Evolutionary conservation across 2,797 vertebrate species (phyloP).

Genomic region (Rhincodon typus): DNA sequence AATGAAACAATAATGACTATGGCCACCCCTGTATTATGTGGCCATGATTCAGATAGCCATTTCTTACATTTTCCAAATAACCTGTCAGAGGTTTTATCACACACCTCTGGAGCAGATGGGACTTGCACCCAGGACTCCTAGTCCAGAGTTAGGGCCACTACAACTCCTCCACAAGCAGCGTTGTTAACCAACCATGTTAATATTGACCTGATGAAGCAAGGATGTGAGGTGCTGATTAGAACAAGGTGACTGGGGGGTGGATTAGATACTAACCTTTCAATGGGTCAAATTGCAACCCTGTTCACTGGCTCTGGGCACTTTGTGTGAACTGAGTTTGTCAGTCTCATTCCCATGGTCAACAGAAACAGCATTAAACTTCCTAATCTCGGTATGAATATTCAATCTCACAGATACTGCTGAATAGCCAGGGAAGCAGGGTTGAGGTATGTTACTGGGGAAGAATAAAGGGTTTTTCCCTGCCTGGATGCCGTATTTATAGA

Average conservation of each 20-base stretch:
- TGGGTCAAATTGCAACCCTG: not conserved
- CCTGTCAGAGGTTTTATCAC: no score
- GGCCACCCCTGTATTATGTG: no score
- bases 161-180: not conserved
- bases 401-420: not conserved
- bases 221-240: not conserved
- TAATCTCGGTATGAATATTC: not conserved
- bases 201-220: not conserved
- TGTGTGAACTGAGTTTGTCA: not conserved
- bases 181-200: not conserved
- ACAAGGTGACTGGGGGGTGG: not conserved
- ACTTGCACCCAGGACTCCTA: no score
- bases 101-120: no score
- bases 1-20: not conserved
- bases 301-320: not conserved
- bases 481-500: not conserved
- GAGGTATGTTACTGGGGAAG: not conserved
- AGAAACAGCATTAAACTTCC: not conserved
- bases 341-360: not conserved
- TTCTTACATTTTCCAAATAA: no score
- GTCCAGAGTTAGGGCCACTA: no score
- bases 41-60: not conserved
- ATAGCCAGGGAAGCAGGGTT: not conserved
- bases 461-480: not conserved
- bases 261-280: not conserved